These are phyloP conservation scores for Conus betulinus DNA, from an alignment of 1,140 invertebrate genomes.

Conservation along the genomic window DNA sequence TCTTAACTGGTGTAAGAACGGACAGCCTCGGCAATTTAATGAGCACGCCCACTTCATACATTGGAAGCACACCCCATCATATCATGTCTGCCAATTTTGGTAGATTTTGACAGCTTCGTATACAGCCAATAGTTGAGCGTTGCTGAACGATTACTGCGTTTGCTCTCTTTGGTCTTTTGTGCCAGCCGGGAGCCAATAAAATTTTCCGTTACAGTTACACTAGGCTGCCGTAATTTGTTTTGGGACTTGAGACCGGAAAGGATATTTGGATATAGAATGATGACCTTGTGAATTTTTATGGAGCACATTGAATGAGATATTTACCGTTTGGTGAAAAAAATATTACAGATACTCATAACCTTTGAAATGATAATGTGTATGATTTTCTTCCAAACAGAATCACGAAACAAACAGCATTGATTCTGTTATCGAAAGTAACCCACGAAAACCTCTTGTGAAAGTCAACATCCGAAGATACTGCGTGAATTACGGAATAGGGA, in stretches of 20 bases:
- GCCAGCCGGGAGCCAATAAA: constrained; percentile 29
- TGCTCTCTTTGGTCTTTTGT: background rate
- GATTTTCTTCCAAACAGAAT: background rate
- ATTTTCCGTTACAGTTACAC: constrained; percentile 30
- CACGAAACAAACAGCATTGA: constrained; percentile 2
- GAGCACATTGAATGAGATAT: background rate
- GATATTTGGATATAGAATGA: constrained; percentile 10
- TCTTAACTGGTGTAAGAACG: no score
- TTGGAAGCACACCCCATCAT: no score
- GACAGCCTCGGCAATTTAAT: no score
- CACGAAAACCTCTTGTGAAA: constrained; percentile 29
- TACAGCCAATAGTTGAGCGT: no score
- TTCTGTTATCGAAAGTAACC: constrained; percentile 7
- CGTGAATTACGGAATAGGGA: constrained; percentile 16
- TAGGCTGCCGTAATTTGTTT: constrained; percentile 30
- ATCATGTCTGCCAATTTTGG: no score
- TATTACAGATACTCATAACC: background rate
- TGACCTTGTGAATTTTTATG: background rate
- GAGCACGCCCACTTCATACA: no score
- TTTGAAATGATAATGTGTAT: background rate
- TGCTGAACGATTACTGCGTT: no score
- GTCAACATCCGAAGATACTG: constrained; percentile 43
- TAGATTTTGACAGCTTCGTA: no score
- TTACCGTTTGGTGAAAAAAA: background rate
- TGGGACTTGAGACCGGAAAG: constrained; percentile 23